These are phyloP conservation scores for Eospalax fontanierii DNA, from an alignment of 2,797 vertebrate species.

Conservation along the genomic window DNA sequence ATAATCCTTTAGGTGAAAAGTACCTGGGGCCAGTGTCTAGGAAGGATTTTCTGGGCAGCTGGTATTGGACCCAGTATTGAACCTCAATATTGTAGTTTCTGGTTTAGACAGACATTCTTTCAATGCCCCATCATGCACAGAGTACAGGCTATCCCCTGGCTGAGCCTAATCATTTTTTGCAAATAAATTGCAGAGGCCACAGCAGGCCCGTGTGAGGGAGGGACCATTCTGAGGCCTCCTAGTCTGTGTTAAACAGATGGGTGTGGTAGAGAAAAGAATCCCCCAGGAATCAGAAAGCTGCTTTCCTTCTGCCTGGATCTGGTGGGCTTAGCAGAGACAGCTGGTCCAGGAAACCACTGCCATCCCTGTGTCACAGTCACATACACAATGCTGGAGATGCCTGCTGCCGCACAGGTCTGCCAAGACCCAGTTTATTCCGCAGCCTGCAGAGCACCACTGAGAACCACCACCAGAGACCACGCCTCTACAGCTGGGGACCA, in stretches of 20 bases:
- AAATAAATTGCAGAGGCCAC: neutral
- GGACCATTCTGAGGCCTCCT: neutral
- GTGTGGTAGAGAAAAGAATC: neutral
- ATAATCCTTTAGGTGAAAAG: neutral
- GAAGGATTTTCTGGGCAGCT: neutral
- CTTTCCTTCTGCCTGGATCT: constrained; percentile 63
- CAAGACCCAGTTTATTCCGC: neutral
- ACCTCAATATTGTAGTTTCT: rapidly evolving
- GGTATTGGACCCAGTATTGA: neutral
- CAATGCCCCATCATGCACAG: rapidly evolving
- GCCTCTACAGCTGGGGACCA: neutral
- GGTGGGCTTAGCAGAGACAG: constrained; percentile 31
- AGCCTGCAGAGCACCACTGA: neutral
- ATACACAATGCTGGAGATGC: neutral
- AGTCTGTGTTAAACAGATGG: neutral
- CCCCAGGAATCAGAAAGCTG: neutral
- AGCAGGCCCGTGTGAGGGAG: rapidly evolving
- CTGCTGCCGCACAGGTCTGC: neutral
- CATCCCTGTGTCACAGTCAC: rapidly evolving
- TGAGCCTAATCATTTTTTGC: no score
- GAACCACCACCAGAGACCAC: neutral
- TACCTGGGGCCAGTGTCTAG: rapidly evolving
- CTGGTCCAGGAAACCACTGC: constrained; percentile 25
- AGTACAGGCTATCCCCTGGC: rapidly evolving
- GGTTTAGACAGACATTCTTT: neutral